Evolutionary conservation across 2,888 invertebrate genomes (phyloP).

Genomic region (Pharmacophagus antenor): DNA sequence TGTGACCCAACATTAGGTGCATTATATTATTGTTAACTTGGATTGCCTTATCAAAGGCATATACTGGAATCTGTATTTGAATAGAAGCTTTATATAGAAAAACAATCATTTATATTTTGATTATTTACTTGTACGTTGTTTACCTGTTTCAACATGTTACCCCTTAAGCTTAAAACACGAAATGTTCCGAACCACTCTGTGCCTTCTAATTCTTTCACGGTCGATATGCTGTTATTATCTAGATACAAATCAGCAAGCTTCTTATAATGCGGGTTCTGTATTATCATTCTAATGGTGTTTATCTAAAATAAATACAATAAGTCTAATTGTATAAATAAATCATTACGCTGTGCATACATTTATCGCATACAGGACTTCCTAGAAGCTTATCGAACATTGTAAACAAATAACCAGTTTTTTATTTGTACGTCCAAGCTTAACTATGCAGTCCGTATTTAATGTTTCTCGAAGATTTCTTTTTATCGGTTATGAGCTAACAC

Average conservation of each 20-base stretch:
- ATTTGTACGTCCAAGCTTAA: too few relatives aligned
- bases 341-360: neutral
- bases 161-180: conserved; percentile 87
- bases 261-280: conserved; percentile 84
- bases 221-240: conserved; percentile 87
- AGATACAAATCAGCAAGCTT: conserved; percentile 87
- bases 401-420: too few relatives aligned
- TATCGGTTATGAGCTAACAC: too few relatives aligned
- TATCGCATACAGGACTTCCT: too few relatives aligned
- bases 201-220: conserved; percentile 85
- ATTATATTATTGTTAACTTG: conserved; percentile 86
- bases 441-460: too few relatives aligned
- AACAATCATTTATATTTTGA: too few relatives aligned
- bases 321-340: neutral
- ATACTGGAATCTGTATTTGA: conserved; percentile 85
- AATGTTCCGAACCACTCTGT: conserved; percentile 89
- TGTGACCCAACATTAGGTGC: conserved; percentile 85
- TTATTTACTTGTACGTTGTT: neutral
- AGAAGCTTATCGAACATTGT: too few relatives aligned
- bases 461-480: too few relatives aligned
- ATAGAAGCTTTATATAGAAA: conserved; percentile 29
- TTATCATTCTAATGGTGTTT: conserved; percentile 80
- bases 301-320: conserved; percentile 70
- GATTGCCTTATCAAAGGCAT: conserved; percentile 89
- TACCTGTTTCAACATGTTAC: conserved; percentile 87